Evolutionary conservation across 2,113 vertebrate genomes (phyloP), one percentile per base, ranked within the genome.

Genomic region (Megaleporinus macrocephalus): DNA sequence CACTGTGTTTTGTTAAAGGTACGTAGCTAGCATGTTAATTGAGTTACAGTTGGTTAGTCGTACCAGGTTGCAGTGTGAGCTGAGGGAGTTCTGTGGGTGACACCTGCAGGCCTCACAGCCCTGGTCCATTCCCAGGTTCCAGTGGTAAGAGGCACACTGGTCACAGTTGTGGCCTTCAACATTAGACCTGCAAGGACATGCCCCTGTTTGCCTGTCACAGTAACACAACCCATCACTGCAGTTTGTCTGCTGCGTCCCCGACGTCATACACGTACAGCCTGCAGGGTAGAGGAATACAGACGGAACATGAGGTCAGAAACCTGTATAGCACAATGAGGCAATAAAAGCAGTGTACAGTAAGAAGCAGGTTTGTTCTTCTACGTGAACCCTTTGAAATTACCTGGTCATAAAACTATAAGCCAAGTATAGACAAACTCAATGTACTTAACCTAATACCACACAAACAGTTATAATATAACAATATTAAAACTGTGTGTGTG

Each of bases 71-170:
- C 96, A 97, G 87, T 92, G 75, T 0, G 61, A 55, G 12, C 91
- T 90, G 59, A 92, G 57, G 47, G 94, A 73, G 0, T 91, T 93
- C 0, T 65, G 86, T 0, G 82, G 87, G 79, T 94, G 81, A 61
- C 95, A 97, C 81, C 44, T 68, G 0, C 96, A 97, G 0, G 92
- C 87, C 83, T 96, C 86, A 0, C 95, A 97, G 82, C 96, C 96
- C n/a, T 4, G 1, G 0, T 86, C 69, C 0, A 84, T 90, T 0
- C 96, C 95, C 0, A 95, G 93, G 80, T 89, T 95, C 96, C 96
- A 97, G 91, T 96, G 94, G 76, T 96, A 86, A 0, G 89, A 59
- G 10, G 90, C 89, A 0, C 96, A 96, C 85, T 66, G 89, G 87
- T 96, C 95, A 2, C 96, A 97, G 91, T 89, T 95, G 84, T 78